Evolutionary conservation across 2,888 invertebrate species (phyloP), one percentile per base, ranked within the genome.

Genomic region (Tridacna gigas): DNA sequence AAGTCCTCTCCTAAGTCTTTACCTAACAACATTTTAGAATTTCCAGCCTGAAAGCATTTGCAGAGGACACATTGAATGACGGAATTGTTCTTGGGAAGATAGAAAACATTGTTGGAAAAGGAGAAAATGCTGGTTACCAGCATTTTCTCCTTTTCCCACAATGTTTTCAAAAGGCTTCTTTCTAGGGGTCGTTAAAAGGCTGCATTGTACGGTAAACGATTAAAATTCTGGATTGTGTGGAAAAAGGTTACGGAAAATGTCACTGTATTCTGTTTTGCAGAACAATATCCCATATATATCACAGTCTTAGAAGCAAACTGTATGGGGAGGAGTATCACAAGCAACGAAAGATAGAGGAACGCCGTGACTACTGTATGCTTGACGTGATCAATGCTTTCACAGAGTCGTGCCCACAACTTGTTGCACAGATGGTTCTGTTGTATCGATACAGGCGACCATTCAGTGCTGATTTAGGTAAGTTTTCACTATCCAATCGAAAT

Each of bases 311-410:
- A 13, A 74, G 60, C 20, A 79, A 79, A 28, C 18, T 67, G n/a
- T 60, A 74, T 13, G 37, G 28, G 7, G 48, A 63, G 45, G 25
- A 56, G 4, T 67, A 63, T 51, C 77, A 82, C 60, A 79, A 79
- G 61, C 48, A 65, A 7, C 45, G 79, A 4, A 81, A 79, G 18
- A 48, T 75, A 48, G 79, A 79, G 18, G 84, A 84, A 69, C 75
- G 77, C n/a, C 67, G 84, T n/a, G 84, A 84, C 47, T 84, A 79
- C 60, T 79, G 37, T 45, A 81, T 79, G 79, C 48, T 84, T 13
- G 84, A 84, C 45, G 79, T 84, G 20, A 84, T 84, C 13, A 84
- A 77, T 37, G 81, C 81, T n/a, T 84, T 84, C 56, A 69, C 79
- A 25, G 84, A 84, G 37, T 81, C 84, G 11, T 80, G 79, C 11